These are phyloP conservation scores for Micromesistius poutassou DNA, from an alignment of 2,797 vertebrate species.

Conservation along the genomic window DNA sequence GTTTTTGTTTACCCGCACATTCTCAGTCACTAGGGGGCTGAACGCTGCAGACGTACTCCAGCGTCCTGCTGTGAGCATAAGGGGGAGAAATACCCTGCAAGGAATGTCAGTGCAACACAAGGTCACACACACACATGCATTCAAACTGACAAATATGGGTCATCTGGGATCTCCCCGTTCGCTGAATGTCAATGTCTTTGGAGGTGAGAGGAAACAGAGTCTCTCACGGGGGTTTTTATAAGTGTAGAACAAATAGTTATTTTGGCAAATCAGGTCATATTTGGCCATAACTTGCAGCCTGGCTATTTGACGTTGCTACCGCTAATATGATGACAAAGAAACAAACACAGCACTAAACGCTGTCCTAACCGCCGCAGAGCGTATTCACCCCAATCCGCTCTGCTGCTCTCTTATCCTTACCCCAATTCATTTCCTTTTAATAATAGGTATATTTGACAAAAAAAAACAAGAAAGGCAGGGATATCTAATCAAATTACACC, in stretches of 20 bases:
- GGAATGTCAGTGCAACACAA: background rate
- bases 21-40: background rate
- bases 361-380: conserved; percentile 28
- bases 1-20: background rate
- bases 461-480: conserved; percentile 17
- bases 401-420: conserved; percentile 33
- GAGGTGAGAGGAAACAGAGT: background rate
- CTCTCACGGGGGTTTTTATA: conserved; percentile 12
- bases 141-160: background rate
- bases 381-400: conserved; percentile 17
- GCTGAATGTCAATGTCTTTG: background rate
- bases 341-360: conserved; percentile 29
- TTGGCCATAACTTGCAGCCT: conserved; percentile 39
- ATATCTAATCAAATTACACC: conserved; percentile 55
- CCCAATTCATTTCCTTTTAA: conserved; percentile 36
- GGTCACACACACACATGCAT: background rate
- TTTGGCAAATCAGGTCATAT: conserved; percentile 37
- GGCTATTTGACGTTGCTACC: conserved; percentile 31
- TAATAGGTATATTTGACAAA: conserved; percentile 18
- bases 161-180: conserved; percentile 3
- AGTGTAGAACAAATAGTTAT: conserved; percentile 52
- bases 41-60: background rate
- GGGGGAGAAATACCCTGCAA: background rate
- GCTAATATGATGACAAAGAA: conserved; percentile 31
- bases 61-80: background rate